A percentile compares a stretch with the other conserved stretches of the same genome.
Evolutionary conservation across 64 coral and sea anemone genomes (phyloP).

Genomic region (Stylophora pistillata): DNA sequence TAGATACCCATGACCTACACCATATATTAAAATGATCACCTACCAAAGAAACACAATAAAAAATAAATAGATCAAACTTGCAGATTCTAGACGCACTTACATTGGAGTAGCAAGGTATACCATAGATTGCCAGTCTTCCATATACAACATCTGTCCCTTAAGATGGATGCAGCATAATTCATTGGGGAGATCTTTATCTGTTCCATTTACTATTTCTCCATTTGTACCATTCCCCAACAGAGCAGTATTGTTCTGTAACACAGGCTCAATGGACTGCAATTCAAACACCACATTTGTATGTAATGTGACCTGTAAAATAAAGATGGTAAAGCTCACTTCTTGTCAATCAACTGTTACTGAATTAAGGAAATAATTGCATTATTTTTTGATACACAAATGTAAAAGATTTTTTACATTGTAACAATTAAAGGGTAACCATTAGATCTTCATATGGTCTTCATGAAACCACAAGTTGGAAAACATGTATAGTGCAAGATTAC

Average conservation of each 20-base stretch:
- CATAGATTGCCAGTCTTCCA: conserved; percentile 88
- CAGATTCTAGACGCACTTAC: conserved; percentile 26
- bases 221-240: not conserved
- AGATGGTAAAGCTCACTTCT: not conserved
- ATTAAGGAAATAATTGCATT: too few relatives aligned
- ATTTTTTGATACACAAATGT: too few relatives aligned
- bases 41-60: not conserved
- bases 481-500: too few relatives aligned
- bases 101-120: conserved; percentile 89
- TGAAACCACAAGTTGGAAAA: too few relatives aligned
- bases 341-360: not conserved
- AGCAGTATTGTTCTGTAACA: not conserved
- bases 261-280: conserved; percentile 30
- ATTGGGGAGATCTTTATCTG: not conserved
- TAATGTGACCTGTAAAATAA: conserved; percentile 8
- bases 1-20: too few relatives aligned
- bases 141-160: conserved; percentile 87
- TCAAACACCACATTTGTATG: conserved; percentile 77
- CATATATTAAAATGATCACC: too few relatives aligned
- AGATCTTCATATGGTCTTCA: too few relatives aligned
- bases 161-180: conserved; percentile 68
- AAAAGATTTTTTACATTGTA: too few relatives aligned
- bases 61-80: not conserved
- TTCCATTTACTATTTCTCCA: conserved; percentile 20
- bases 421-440: too few relatives aligned